Base-by-base conservation (phyloP, 2,113 vertebrate genomes). In the Takifugu flavidus region DNA sequence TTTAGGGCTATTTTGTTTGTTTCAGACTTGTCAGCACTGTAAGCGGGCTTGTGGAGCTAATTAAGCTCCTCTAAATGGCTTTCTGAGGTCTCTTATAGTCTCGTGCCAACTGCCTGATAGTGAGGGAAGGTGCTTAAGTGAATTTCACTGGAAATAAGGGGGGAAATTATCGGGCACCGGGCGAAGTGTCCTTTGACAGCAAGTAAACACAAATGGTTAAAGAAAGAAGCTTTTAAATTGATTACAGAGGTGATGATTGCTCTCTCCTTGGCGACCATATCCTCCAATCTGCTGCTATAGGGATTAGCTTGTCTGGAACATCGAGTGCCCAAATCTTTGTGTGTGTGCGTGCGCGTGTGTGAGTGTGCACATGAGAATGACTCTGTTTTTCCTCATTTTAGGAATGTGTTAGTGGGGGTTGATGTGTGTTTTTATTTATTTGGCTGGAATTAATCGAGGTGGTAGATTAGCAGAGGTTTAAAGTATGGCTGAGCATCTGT, bases 1-100 rank as follows among this genome's bases (percentile, higher is more conserved):
- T 86, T 81, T 62, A 56, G 66, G 74, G 79, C 70, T 67, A 68
- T 82, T 86, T 74, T 74, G 71, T 82, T 83, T 77, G 73, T 61
- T 77, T 62, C 46, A 59, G 62, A 42, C 54, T 63, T 64, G 65
- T 67, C 74, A 53, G 53, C 25, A 3, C 49, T 53, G 64, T 62
- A 3, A 77, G 26, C 12, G 29, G 75, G 39, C 62, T 65, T 2
- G 34, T 62, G 63, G 57, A 70, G 67, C 63, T 75, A 63, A 83
- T 83, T 82, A 82, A n/a, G 44, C 67, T 20, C 58, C 51, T 65
- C 27, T 76, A 63, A 76, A 67, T 63, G 52, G 13, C 68, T 80
- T 76, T 72, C 70, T 3, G 29, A 66, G 77, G 73, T 77, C 55
- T 65, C 56, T 67, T 43, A 46, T 47, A 50, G 67, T 65, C 65